Conservation (phyloP, 2,797 vertebrate genomes). For the Propithecus deckenii region DNA sequence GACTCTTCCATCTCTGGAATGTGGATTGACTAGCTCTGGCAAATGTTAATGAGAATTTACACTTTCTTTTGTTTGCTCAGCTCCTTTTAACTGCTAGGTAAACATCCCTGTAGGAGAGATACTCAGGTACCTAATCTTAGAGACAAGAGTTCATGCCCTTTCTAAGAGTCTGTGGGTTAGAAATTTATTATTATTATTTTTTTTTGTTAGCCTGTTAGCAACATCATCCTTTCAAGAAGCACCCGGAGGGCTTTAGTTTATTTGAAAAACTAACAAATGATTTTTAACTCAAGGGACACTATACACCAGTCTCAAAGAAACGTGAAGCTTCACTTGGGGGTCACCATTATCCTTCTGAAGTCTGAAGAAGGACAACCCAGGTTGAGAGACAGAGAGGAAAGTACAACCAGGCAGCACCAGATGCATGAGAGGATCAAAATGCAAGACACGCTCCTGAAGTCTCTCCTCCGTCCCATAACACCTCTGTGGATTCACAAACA, state of each 20-base stretch:
- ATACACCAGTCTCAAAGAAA: background rate
- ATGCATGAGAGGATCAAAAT: background rate
- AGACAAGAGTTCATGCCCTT: no score
- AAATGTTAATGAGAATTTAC: no score
- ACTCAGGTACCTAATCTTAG: no score
- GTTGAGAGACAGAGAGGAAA: background rate
- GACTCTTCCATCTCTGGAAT: no score
- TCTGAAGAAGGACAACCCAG: background rate
- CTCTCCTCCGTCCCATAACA: background rate
- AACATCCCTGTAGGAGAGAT: no score
- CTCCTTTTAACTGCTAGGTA: no score
- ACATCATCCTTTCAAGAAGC: background rate
- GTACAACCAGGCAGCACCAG: background rate
- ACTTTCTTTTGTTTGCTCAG: no score
- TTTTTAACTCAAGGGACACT: background rate
- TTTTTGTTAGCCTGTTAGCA: no score
- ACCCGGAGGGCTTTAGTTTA: background rate
- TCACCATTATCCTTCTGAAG: background rate
- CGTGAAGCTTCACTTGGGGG: background rate
- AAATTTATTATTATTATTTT: no score
- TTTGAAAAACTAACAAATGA: background rate
- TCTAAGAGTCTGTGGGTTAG: no score
- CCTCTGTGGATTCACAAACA: background rate
- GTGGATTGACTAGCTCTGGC: no score
- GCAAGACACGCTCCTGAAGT: background rate